Percentiles rank a stretch among this genome's conserved stretches.
Evolutionary conservation across 2,113 vertebrate species (phyloP).

Genomic region (Loxodonta africana): DNA sequence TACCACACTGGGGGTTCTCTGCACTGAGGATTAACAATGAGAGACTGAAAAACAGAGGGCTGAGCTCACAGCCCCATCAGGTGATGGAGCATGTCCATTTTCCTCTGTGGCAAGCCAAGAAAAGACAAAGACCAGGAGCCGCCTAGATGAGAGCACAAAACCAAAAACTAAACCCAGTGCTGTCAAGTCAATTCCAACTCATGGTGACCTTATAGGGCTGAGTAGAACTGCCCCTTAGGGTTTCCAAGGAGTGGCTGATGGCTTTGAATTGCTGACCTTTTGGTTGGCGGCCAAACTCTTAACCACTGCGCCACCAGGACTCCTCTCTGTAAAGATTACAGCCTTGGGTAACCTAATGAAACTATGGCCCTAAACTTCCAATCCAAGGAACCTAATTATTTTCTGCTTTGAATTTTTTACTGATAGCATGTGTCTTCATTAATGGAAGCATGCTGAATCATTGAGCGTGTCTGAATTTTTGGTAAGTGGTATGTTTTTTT

Average conservation of each 20-base stretch:
- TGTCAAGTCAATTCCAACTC: neutral
- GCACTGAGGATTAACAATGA: slow-evolving; percentile 51
- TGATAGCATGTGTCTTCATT: too few species aligned
- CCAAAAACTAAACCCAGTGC: too few species aligned
- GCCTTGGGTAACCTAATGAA: too few species aligned
- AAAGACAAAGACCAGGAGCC: too few species aligned
- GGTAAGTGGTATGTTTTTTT: too few species aligned
- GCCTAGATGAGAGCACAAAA: too few species aligned
- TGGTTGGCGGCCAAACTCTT: neutral
- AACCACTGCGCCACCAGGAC: neutral
- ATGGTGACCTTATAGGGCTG: neutral
- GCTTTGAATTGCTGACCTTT: neutral
- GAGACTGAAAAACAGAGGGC: neutral
- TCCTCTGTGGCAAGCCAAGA: neutral
- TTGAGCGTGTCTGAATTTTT: too few species aligned
- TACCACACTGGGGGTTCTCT: slow-evolving; percentile 23
- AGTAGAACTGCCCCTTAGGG: neutral
- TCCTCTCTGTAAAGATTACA: neutral
- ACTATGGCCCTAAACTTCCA: too few species aligned
- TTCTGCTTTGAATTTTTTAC: too few species aligned
- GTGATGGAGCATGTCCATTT: neutral
- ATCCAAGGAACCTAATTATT: too few species aligned
- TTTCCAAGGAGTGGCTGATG: neutral
- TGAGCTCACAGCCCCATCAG: neutral
- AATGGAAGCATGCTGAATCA: too few species aligned